Conservation (phyloP, 2,797 vertebrate species). For the Malurus leucopterus region DNA sequence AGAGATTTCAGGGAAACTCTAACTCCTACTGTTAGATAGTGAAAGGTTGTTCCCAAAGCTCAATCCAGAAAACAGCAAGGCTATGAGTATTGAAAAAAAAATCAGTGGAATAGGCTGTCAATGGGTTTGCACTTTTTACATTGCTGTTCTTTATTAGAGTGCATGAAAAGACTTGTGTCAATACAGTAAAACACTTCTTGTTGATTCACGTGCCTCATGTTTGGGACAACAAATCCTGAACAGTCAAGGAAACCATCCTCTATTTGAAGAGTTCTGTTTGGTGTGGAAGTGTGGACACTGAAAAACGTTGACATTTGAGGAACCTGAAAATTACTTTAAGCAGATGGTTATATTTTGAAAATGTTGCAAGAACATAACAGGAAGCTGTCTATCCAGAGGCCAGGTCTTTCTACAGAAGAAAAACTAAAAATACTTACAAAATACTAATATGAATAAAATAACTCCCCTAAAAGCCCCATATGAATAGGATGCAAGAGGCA, state of each 20-base stretch:
- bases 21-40: not conserved
- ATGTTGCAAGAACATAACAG: not conserved
- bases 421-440: not conserved
- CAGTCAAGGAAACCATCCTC: not conserved
- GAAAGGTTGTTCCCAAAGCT: not conserved
- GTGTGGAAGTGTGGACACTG: not conserved
- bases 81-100: not conserved
- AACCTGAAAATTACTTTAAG: not conserved
- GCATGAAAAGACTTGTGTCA: not conserved
- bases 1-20: conserved; percentile 40
- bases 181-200: not conserved
- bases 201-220: not conserved
- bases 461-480: not conserved
- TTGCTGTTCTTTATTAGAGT: not conserved
- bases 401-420: not conserved
- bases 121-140: not conserved
- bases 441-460: not conserved
- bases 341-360: not conserved
- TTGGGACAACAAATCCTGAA: not conserved
- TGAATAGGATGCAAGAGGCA: not conserved
- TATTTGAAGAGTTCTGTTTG: not conserved
- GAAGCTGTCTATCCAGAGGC: not conserved
- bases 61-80: not conserved
- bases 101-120: not conserved
- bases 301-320: not conserved